A percentile compares a stretch with the other conserved stretches of the same genome.
phyloP scores from a whole-genome alignment of 1,140 invertebrate genomes.

The Frieseomelitta varia region DNA sequence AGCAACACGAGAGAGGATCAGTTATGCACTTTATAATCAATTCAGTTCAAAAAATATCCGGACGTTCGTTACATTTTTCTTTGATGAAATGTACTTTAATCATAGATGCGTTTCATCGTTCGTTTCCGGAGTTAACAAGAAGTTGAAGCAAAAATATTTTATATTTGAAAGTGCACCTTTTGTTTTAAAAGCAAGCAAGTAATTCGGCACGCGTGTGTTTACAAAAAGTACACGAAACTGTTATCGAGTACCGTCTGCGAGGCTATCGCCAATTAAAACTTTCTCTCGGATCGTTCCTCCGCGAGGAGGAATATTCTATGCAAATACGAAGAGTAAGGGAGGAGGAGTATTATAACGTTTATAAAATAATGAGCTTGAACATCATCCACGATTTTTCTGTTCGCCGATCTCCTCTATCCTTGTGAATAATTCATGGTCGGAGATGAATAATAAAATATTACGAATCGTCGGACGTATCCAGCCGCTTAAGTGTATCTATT shows the following conservation, averaged over 20 bases:
- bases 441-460: constrained; percentile 41
- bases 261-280: constrained; percentile 35
- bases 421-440: constrained; percentile 27
- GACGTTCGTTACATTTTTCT: no score
- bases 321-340: neutral
- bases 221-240: neutral
- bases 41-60: no score
- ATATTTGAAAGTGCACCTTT: neutral
- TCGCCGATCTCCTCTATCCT: neutral
- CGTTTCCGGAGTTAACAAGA: no score
- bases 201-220: neutral
- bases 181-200: neutral
- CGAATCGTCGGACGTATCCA: neutral
- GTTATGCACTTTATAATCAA: no score
- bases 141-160: no score
- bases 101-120: no score
- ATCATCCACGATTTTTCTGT: constrained; percentile 11
- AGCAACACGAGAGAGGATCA: no score
- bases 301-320: no score
- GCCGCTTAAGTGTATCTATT: neutral
- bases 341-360: constrained; percentile 12
- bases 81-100: no score
- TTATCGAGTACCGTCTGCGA: constrained; percentile 12
- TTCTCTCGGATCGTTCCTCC: neutral
- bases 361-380: constrained; percentile 37